Evolutionary conservation across 2,888 invertebrate species (phyloP).

Genomic region (Leucania comma): DNA sequence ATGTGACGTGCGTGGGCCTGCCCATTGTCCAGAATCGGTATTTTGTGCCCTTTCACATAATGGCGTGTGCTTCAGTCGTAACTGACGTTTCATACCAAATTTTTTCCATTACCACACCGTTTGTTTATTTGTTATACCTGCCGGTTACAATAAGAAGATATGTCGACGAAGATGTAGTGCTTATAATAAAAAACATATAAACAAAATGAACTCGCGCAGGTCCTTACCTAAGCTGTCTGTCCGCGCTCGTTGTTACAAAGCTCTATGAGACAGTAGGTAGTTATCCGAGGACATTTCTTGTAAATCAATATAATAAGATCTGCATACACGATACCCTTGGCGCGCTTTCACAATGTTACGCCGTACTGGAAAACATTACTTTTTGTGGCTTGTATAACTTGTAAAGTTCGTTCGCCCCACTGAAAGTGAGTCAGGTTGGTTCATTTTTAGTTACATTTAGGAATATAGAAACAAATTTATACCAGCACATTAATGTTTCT

Average conservation of each 20-base stretch:
- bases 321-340: conserved; percentile 53
- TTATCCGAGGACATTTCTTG: conserved; percentile 45
- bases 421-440: conserved; percentile 42
- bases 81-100: conserved; percentile 60
- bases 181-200: conserved; percentile 30
- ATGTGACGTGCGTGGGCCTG: conserved; percentile 73
- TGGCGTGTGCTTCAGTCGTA: conserved; percentile 65
- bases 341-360: conserved; percentile 38
- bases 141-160: conserved; percentile 33
- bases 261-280: conserved; percentile 37
- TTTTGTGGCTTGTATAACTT: conserved; percentile 44
- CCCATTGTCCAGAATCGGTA: conserved; percentile 73
- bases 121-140: conserved; percentile 52
- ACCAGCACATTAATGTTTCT: conserved; percentile 45
- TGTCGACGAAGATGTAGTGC: conserved; percentile 26
- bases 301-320: conserved; percentile 62
- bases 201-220: conserved; percentile 33
- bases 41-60: conserved; percentile 70
- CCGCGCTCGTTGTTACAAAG: conserved; percentile 46
- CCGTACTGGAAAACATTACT: conserved; percentile 37
- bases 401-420: conserved; percentile 44
- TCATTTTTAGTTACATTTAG: conserved; percentile 51
- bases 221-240: conserved; percentile 22
- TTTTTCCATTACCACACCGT: conserved; percentile 58
- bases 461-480: conserved; percentile 45